Base-by-base conservation (phyloP, 2,888 invertebrate genomes). In the Rhagonycha fulva region DNA sequence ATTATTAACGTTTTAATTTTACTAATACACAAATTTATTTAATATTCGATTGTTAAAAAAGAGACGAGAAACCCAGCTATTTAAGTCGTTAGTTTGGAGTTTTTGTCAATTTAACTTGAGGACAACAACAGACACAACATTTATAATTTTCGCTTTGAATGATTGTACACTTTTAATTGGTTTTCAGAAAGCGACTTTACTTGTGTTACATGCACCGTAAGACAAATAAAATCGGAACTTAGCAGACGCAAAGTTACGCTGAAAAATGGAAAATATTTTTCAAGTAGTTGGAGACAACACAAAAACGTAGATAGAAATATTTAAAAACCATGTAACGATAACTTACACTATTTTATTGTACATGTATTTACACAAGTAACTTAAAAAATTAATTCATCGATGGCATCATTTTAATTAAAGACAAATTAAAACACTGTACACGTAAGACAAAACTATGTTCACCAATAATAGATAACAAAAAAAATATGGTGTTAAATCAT, bases 401-500 rank as follows among this genome's bases (percentile, higher is more conserved):
- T 77, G 77, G 77, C 77, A 77, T 77, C 73, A 19, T 71, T 63
- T 72, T 70, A 71, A 32, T 32, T 71, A 32, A 72, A 26, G 62
- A 77, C 30, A 75, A 77, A 70, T 74, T 47, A 67, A 62, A 74
- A 74, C 74, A 74, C 74, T 72, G 69, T 72, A 74, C 72, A 77
- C 61, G 71, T 67, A 72, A 74, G 70, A 74, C 62, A 74, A 70
- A 60, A 47, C 47, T 47, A 47, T 47, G 23, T 62, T 72, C 63
- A 72, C 77, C 74, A 75, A 66, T 32, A 75, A 62, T 74, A 62
- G 68, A 32, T 70, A 72, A 72, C 24, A 75, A 77, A 74, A 72
- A 77, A 71, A 74, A 62, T 71, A 67, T 77, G 75, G 77, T 75
- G 77, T 77, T 70, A 72, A 74, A 72, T 68, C 32, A 75, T 77